Evolutionary conservation across 1,140 invertebrate species (phyloP).

Genomic region (Sycophila sp.): DNA sequence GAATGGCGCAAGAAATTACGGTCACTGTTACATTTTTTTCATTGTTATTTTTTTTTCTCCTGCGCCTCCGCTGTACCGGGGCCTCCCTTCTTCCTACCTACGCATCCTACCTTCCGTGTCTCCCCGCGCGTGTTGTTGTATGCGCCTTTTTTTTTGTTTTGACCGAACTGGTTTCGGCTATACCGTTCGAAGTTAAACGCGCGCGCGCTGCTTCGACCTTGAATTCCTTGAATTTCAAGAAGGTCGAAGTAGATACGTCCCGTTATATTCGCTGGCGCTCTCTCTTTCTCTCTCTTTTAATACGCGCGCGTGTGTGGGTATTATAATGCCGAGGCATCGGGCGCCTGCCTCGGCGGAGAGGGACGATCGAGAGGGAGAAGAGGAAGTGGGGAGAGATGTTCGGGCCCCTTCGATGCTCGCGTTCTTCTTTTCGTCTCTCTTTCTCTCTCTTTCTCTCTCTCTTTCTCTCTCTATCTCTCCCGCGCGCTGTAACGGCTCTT

Average conservation of each 20-base stretch:
- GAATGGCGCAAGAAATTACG: constrained; percentile 32
- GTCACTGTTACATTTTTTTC: constrained; percentile 36
- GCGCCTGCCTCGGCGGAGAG: neutral
- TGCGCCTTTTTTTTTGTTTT: constrained; percentile 17
- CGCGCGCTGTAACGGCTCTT: constrained; percentile 5
- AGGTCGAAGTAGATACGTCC: constrained; percentile 41
- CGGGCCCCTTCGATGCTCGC: no score
- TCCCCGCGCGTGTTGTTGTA: neutral
- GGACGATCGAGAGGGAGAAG: neutral
- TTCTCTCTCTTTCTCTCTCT: neutral
- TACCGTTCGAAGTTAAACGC: constrained; percentile 32
- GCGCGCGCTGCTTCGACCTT: constrained; percentile 40
- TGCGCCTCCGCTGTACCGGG: neutral
- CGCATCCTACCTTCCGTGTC: neutral
- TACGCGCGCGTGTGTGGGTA: neutral
- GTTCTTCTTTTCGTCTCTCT: no score
- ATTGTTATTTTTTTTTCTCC: neutral
- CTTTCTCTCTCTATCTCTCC: neutral
- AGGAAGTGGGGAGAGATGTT: neutral
- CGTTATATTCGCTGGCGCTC: constrained; percentile 28
- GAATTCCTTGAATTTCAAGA: constrained; percentile 47
- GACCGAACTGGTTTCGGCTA: constrained; percentile 32
- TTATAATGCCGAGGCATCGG: constrained; percentile 12
- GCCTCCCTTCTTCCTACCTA: neutral
- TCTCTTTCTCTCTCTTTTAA: neutral